These are phyloP conservation scores for Bombycilla garrulus DNA, from an alignment of 2,113 vertebrate genomes.

Conservation along the genomic window DNA sequence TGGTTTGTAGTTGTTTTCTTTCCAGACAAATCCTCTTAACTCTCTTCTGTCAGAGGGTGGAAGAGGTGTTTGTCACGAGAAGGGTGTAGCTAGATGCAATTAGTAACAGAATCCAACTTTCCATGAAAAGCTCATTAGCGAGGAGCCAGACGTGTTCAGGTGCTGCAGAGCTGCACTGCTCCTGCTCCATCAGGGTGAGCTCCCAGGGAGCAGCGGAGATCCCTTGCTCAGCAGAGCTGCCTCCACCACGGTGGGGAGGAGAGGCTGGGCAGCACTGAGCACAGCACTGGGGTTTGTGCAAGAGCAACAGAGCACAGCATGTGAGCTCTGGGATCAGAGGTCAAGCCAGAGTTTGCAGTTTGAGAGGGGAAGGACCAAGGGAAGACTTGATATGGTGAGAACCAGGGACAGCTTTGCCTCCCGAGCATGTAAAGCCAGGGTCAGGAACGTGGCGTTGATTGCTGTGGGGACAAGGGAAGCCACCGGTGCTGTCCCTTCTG, in stretches of 20 bases:
- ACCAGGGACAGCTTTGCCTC: background rate
- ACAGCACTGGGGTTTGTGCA: background rate
- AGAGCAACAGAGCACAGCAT: background rate
- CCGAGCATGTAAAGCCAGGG: fast-evolving
- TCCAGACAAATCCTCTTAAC: conserved; percentile 12
- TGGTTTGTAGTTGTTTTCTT: background rate
- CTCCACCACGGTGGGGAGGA: fast-evolving
- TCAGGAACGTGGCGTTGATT: background rate
- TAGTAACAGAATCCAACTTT: background rate
- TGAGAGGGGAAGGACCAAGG: background rate
- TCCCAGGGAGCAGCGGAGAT: background rate
- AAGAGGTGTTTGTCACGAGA: background rate
- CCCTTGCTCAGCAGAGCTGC: background rate
- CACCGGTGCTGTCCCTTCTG: background rate
- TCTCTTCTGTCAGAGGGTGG: background rate
- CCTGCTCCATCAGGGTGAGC: background rate
- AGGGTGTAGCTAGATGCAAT: background rate
- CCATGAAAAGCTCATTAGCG: background rate
- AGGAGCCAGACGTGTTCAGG: background rate
- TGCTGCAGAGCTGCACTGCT: background rate
- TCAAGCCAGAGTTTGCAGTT: background rate
- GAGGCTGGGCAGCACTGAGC: background rate
- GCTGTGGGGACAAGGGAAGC: background rate
- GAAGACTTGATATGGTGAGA: background rate
- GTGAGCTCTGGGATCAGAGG: fast-evolving